Conservation (phyloP, 2,888 invertebrate genomes). For the Stenichneumon culpator region DNA sequence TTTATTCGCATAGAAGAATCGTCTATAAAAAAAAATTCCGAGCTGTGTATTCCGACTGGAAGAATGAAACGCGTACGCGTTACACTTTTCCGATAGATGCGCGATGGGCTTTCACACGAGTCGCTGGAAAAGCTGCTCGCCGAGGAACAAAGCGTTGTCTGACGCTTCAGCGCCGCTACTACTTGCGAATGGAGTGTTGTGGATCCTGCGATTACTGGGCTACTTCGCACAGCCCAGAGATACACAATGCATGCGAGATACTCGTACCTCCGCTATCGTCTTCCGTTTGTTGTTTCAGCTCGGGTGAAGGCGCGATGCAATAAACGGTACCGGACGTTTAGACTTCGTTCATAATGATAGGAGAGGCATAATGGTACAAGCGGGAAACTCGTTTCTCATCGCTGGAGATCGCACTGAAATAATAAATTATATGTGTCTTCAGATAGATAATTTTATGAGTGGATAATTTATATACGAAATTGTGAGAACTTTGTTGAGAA, state of each 20-base stretch:
- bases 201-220: constrained; percentile 15
- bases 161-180: constrained; percentile 1
- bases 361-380: not conserved
- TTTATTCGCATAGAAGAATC: too few species aligned
- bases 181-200: constrained; percentile 1
- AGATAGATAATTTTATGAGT: not conserved
- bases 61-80: not conserved
- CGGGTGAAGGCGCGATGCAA: constrained; percentile 13
- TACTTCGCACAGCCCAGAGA: constrained; percentile 40
- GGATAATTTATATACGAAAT: not conserved
- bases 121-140: not conserved
- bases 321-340: constrained; percentile 15
- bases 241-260: constrained; percentile 23
- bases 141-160: not conserved
- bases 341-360: not conserved
- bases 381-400: not conserved
- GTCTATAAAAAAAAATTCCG: not conserved
- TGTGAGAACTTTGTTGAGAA: too few species aligned
- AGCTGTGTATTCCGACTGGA: not conserved
- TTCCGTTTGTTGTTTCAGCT: constrained; percentile 35
- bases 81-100: constrained; percentile 1
- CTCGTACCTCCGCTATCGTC: not conserved
- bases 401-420: not conserved
- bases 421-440: too few species aligned
- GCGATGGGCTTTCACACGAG: too few species aligned